Conservation (phyloP, 1,140 invertebrate genomes). For the Lepidurus apus region DNA sequence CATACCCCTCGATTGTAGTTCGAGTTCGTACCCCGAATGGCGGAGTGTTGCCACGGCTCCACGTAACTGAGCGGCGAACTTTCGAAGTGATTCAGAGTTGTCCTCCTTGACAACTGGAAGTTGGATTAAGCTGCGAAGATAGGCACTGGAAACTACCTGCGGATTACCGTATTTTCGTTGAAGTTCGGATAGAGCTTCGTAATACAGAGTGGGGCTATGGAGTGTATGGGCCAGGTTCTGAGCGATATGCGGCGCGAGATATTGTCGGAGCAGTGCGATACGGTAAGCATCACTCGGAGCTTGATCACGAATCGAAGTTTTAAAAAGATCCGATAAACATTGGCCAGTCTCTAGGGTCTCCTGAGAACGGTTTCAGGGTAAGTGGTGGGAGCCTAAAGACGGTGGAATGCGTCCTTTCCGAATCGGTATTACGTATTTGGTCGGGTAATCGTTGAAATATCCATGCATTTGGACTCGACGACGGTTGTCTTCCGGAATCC, state of each 20-base stretch:
- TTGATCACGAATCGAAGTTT: not conserved
- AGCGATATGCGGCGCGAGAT: not conserved
- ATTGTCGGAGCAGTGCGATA: not conserved
- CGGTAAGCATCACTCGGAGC: not conserved
- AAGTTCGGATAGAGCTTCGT: not conserved
- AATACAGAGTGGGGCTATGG: not conserved
- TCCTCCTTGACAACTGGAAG: not conserved
- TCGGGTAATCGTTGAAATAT: too few species aligned
- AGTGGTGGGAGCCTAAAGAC: not conserved
- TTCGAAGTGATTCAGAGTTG: not conserved
- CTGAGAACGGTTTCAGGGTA: too few species aligned
- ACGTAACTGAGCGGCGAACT: not conserved
- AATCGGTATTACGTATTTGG: too few species aligned
- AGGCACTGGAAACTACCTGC: not conserved
- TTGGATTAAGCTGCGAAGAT: not conserved
- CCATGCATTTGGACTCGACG: too few species aligned
- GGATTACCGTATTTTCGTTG: constrained; percentile 15
- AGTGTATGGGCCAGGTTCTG: not conserved
- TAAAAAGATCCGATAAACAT: not conserved
- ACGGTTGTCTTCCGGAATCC: too few species aligned
- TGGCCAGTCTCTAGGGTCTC: not conserved
- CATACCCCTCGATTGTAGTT: not conserved
- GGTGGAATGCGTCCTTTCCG: too few species aligned
- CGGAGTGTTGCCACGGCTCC: not conserved
- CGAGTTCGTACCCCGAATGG: not conserved